phyloP scores from a whole-genome alignment of 2,797 vertebrate species.

The Myripristis murdjan region DNA sequence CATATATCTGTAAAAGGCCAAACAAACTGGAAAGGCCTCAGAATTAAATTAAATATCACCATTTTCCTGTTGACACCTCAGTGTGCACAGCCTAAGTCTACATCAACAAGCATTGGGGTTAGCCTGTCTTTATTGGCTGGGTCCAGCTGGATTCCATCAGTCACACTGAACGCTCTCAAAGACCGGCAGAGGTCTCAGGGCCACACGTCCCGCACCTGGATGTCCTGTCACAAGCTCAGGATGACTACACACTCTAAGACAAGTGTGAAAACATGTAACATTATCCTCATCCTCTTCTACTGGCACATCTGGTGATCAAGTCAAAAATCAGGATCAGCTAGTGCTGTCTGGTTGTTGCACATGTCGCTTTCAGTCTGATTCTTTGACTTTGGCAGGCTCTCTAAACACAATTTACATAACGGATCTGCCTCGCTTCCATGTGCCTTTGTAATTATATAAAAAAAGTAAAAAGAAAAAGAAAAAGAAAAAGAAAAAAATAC shows the following conservation, averaged over 20 bases:
- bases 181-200: slow-evolving; percentile 26
- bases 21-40: slow-evolving; percentile 28
- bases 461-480: too few species aligned
- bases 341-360: slow-evolving; percentile 14
- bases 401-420: slow-evolving; percentile 25
- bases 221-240: slow-evolving; percentile 38
- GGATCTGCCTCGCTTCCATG: slow-evolving; percentile 30
- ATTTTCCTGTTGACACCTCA: background rate
- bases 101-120: slow-evolving; percentile 18
- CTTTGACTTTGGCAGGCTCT: slow-evolving; percentile 39
- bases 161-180: slow-evolving; percentile 20
- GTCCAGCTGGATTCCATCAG: slow-evolving; percentile 43
- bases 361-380: slow-evolving; percentile 42
- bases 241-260: slow-evolving; percentile 37
- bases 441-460: slow-evolving; percentile 48
- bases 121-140: slow-evolving; percentile 22
- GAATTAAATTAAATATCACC: slow-evolving; percentile 27
- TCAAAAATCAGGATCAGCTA: slow-evolving; percentile 6
- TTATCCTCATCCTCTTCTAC: slow-evolving; percentile 16
- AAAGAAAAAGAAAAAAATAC: slow-evolving; percentile 37
- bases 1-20: slow-evolving; percentile 11
- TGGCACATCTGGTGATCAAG: slow-evolving; percentile 39
- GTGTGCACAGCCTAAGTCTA: background rate
- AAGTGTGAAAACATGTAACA: slow-evolving; percentile 50
- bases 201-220: slow-evolving; percentile 39